Evolutionary conservation across 2,888 invertebrate species (phyloP), one percentile per base, ranked within the genome.

Genomic region (Phragmatobia fuliginosa): DNA sequence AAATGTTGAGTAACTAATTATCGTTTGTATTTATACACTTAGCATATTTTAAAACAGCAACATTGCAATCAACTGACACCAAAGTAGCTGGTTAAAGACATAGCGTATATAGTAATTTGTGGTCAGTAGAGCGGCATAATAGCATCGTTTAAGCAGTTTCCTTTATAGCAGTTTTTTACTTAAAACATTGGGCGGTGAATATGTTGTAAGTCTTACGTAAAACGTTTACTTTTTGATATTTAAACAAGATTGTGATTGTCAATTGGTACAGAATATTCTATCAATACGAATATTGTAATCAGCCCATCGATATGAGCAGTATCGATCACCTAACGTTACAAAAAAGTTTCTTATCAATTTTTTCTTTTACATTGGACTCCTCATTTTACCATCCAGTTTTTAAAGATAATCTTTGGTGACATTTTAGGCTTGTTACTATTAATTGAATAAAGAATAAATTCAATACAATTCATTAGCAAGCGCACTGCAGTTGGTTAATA

Each of bases 101-200:
- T 77, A 70, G 59, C 72, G 69, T 66, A 68, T 38, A 41, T 49
- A 74, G 60, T 74, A 75, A 83, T 83, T 83, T 77, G 68, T 56
- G 70, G 32, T 18, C 83, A 80, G 68, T 77, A 71, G 76, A 76
- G 73, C 83, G 68, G 67, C 59, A 64, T 75, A 78, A 81, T 79
- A 74, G 72, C 72, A 70, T 70, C 75, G 70, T 21, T 62, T 62
- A 68, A 70, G 62, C 59, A 61, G 62, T 79, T 83, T 81, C 81
- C 82, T 80, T 81, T 77, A 68, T 65, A 72, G 70, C 67, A 71
- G 75, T 82, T 80, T 81, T 77, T 81, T 75, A 80, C 76, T 76
- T 76, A 74, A 78, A 80, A 80, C 73, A 81, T 68, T 73, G 71
- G 76, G 75, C 68, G 77, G 32, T 66, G 36, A 66, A 73, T 33